Evolutionary conservation across 2,797 vertebrate genomes (phyloP).

Genomic region (Carapus acus): DNA sequence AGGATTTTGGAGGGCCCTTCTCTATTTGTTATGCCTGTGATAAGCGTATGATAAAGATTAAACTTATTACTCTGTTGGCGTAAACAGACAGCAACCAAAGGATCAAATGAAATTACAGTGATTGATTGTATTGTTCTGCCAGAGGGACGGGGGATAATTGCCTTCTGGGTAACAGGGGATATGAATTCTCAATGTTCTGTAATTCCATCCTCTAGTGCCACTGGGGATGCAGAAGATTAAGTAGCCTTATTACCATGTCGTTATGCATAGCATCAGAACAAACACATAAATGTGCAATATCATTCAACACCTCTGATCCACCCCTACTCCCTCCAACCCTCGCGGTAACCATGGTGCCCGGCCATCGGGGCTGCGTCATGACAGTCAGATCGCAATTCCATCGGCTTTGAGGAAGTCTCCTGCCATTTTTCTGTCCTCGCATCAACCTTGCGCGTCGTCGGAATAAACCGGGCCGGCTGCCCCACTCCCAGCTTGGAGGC

Average conservation of each 20-base stretch:
- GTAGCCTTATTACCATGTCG: conserved; percentile 42
- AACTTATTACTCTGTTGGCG: conserved; percentile 76
- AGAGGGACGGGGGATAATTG: conserved; percentile 71
- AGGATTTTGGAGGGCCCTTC: conserved; percentile 63
- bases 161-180: conserved; percentile 73
- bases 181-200: conserved; percentile 71
- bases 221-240: conserved; percentile 68
- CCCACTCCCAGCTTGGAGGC: conserved; percentile 54
- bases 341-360: conserved; percentile 46
- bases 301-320: conserved; percentile 45
- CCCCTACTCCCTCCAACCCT: conserved; percentile 18
- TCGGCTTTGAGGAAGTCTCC: conserved; percentile 51
- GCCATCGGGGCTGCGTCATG: conserved; percentile 38
- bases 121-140: conserved; percentile 78
- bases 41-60: conserved; percentile 77
- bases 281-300: conserved; percentile 42
- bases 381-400: conserved; percentile 42
- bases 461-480: conserved; percentile 56
- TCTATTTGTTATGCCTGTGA: conserved; percentile 72
- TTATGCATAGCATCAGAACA: conserved; percentile 47
- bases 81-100: conserved; percentile 75
- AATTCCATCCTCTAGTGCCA: conserved; percentile 72
- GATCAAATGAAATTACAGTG: conserved; percentile 78
- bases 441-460: conserved; percentile 53
- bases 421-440: conserved; percentile 48